Conservation (phyloP, 2,797 vertebrate genomes). For the Tinamus major region DNA sequence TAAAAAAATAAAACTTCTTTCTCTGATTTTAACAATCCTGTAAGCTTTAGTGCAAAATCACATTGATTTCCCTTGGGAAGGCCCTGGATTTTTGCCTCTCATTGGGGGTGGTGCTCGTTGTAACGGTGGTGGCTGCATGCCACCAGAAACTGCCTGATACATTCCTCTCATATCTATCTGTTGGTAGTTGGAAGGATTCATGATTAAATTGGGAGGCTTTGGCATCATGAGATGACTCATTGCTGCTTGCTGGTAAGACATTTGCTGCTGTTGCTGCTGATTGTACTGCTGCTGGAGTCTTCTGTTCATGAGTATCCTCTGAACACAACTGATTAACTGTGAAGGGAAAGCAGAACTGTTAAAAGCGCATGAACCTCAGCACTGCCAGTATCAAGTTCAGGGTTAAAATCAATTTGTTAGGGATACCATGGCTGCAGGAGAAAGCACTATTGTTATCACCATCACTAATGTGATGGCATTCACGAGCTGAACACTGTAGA, state of each 20-base stretch:
- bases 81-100: constrained; percentile 93
- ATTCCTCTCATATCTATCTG: constrained; percentile 95
- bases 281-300: constrained; percentile 93
- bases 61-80: constrained; percentile 93
- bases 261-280: constrained; percentile 87
- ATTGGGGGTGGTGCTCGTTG: constrained; percentile 87
- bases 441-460: constrained; percentile 73
- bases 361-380: background rate
- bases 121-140: constrained; percentile 82
- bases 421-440: constrained; percentile 61
- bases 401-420: constrained; percentile 65
- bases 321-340: constrained; percentile 95
- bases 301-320: constrained; percentile 95
- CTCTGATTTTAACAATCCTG: constrained; percentile 83
- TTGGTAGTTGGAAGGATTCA: constrained; percentile 83
- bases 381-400: constrained; percentile 56
- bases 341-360: constrained; percentile 66
- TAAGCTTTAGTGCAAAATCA: constrained; percentile 85
- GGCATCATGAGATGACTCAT: constrained; percentile 91
- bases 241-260: constrained; percentile 90
- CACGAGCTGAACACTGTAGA: constrained; percentile 67
- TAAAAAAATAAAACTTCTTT: constrained; percentile 85
- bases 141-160: constrained; percentile 89
- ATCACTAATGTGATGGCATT: constrained; percentile 76
- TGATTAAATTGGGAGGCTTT: constrained; percentile 82